These are phyloP conservation scores for Calliphora vicina DNA, from an alignment of 1,140 invertebrate species.

Conservation along the genomic window DNA sequence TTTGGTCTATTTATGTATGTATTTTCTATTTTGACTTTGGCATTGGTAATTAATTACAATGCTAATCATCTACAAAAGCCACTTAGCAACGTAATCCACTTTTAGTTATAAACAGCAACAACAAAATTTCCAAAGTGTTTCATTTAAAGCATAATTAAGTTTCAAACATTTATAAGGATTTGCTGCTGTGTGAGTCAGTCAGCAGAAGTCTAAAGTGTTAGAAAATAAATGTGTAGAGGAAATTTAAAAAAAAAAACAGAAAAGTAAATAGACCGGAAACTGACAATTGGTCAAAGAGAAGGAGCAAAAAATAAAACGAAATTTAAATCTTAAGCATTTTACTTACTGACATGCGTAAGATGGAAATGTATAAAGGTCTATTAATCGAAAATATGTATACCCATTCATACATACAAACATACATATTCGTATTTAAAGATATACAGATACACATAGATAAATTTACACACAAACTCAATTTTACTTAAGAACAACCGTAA, in stretches of 20 bases:
- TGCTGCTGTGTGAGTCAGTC: neutral
- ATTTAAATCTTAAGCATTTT: neutral
- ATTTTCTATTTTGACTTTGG: conserved; percentile 24
- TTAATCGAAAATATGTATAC: neutral
- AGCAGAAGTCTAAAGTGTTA: neutral
- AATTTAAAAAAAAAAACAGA: neutral
- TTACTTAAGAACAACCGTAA: too few relatives aligned
- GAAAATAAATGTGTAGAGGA: neutral
- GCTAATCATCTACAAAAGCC: conserved; percentile 29
- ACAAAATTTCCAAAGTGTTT: conserved; percentile 21
- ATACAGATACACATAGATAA: too few relatives aligned
- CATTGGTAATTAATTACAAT: conserved; percentile 33
- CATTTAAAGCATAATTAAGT: conserved; percentile 23
- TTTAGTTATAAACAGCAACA: neutral
- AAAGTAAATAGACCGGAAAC: conserved; percentile 25
- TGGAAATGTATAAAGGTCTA: neutral
- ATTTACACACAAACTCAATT: too few relatives aligned
- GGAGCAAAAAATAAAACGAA: neutral
- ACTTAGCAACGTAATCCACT: conserved; percentile 33
- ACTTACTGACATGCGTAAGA: neutral
- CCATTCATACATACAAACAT: neutral
- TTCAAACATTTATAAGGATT: conserved; percentile 29
- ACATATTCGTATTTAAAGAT: too few relatives aligned
- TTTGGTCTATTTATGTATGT: neutral
- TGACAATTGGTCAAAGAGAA: neutral